Evolutionary conservation across 2,113 vertebrate genomes (phyloP).

Genomic region (Thamnophis sirtalis): DNA sequence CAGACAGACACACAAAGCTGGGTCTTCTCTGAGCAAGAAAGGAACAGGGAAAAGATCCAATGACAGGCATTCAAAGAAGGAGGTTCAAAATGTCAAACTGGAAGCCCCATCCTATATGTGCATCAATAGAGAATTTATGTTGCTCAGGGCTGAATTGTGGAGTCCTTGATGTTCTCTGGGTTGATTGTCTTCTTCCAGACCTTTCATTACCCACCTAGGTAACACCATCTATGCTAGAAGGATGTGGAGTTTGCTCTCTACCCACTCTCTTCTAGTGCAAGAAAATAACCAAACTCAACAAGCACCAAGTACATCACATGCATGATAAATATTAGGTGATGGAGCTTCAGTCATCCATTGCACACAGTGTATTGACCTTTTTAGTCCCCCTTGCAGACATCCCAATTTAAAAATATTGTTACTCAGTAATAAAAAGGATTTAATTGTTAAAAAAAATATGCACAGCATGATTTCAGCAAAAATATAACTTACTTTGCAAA

Average conservation of each 20-base stretch:
- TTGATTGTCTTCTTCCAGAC: background rate
- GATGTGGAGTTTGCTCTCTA: background rate
- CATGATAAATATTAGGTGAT: background rate
- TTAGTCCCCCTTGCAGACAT: background rate
- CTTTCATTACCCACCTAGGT: background rate
- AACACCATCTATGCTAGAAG: background rate
- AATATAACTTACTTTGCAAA: background rate
- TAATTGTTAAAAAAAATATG: background rate
- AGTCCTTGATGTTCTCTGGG: background rate
- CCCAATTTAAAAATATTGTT: background rate
- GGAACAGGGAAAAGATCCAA: background rate
- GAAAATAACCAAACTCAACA: no score
- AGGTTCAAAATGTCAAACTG: background rate
- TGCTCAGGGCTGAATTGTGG: background rate
- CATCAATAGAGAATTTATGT: background rate
- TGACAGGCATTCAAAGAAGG: background rate
- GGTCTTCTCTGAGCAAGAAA: background rate
- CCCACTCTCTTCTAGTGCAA: background rate
- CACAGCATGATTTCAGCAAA: background rate
- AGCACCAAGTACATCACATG: background rate
- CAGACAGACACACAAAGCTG: background rate
- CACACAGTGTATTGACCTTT: background rate
- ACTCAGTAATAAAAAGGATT: background rate
- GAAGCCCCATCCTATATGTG: background rate
- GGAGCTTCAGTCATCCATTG: background rate